Conservation (phyloP, 2,113 vertebrate species). For the Stigmatopora nigra region DNA sequence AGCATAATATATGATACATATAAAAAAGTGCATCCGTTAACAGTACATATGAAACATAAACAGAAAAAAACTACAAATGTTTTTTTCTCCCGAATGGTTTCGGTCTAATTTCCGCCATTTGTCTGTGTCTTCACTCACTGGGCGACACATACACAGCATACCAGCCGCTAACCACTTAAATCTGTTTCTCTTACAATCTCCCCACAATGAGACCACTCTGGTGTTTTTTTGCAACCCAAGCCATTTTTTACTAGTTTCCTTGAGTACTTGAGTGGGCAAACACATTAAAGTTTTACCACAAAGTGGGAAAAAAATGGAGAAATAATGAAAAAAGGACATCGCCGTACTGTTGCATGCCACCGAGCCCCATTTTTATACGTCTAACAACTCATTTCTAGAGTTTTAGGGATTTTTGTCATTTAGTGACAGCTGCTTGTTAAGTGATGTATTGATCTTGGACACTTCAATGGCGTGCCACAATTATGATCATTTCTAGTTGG, state of each 20-base stretch:
- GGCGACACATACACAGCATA: slow-evolving; percentile 46
- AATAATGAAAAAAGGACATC: slow-evolving; percentile 42
- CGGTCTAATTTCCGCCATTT: slow-evolving; percentile 63
- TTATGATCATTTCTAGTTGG: too few species aligned
- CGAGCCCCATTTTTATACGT: too few species aligned
- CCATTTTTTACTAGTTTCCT: slow-evolving; percentile 66
- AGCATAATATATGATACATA: too few species aligned
- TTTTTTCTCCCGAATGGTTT: slow-evolving; percentile 20
- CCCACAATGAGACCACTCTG: slow-evolving; percentile 43
- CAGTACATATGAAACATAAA: too few species aligned
- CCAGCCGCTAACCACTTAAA: slow-evolving; percentile 50
- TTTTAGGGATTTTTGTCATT: too few species aligned
- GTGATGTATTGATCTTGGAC: too few species aligned
- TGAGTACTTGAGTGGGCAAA: slow-evolving; percentile 62
- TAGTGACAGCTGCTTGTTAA: too few species aligned
- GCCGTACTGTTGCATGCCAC: slow-evolving; percentile 31
- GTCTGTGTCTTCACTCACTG: slow-evolving; percentile 42
- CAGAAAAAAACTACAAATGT: too few species aligned
- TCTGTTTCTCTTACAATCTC: slow-evolving; percentile 34
- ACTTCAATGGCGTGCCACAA: too few species aligned
- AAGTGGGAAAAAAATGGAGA: slow-evolving; percentile 28
- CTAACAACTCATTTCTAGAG: too few species aligned
- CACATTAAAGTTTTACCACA: slow-evolving; percentile 69
- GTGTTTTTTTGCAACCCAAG: slow-evolving; percentile 67
- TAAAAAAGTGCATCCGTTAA: too few species aligned